phyloP scores from a whole-genome alignment of 2,888 invertebrate genomes.

The Athalia rosae region DNA sequence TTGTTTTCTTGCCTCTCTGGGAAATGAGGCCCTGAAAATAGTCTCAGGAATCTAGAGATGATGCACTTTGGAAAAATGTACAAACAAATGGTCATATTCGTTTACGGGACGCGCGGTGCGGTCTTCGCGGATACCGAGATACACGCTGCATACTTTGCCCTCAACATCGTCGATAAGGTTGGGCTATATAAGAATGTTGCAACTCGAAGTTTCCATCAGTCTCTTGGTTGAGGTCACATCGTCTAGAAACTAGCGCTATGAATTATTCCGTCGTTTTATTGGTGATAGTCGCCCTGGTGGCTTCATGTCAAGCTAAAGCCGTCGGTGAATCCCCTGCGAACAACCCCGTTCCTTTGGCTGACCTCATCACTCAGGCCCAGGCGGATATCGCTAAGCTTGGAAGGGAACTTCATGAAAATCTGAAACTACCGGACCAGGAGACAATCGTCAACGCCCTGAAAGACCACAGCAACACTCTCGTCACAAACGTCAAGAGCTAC shows the following conservation, averaged over 20 bases:
- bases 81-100: not conserved
- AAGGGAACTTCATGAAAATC: conserved; percentile 60
- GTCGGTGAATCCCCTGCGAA: conserved; percentile 16
- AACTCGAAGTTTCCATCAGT: conserved; percentile 58
- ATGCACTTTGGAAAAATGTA: conserved; percentile 18
- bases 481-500: conserved; percentile 60
- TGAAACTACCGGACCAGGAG: conserved; percentile 63
- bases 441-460: conserved; percentile 61
- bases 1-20: not conserved
- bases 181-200: conserved; percentile 62
- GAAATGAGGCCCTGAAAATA: not conserved
- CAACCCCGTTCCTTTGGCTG: conserved; percentile 51
- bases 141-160: conserved; percentile 60
- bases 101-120: not conserved
- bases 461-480: conserved; percentile 60
- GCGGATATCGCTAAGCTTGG: conserved; percentile 60
- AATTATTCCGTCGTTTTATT: conserved; percentile 35
- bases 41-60: not conserved
- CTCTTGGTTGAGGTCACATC: conserved; percentile 46
- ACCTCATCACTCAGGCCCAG: conserved; percentile 62
- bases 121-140: conserved; percentile 48
- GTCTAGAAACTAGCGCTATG: conserved; percentile 15
- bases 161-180: conserved; percentile 61
- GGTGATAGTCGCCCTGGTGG: conserved; percentile 53
- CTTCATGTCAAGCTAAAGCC: conserved; percentile 48